Evolutionary conservation across 2,113 vertebrate species (phyloP), one percentile per base, ranked within the genome.

Genomic region (Sinosuthora webbiana): DNA sequence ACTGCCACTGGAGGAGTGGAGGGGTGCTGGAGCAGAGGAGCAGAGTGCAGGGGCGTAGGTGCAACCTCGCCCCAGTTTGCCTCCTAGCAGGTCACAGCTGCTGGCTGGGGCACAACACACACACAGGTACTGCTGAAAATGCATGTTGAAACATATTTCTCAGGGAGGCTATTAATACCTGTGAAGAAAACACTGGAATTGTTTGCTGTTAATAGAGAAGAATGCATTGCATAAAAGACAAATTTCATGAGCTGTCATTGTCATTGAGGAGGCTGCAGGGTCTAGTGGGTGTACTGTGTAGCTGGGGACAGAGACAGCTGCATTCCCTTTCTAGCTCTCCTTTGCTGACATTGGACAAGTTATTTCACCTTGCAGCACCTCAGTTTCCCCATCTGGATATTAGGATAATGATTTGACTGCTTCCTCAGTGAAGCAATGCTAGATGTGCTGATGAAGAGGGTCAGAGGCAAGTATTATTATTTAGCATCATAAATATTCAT

Each of bases 121-220:
- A 50, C 81, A 79, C 79, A 67, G 42, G 49, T 14, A 17, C 45
- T 73, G 71, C 71, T 69, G 80, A 74, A 96, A 96, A 86, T 74
- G 89, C 95, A 33, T 35, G 94, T 95, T 81, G 94, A 67, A 85
- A 90, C 93, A 33, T 94, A 96, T 98, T 98, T 98, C 90, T 95
- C 83, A 21, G 80, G 82, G 64, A 92, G 63, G 92, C 74, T 97
- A 31, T 93, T 92, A 87, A 86, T 74, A 87, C 93, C 79, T 83
- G 92, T 30, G 90, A 97, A 96, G 94, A 95, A 97, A 96, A 95
- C 67, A 90, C 87, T 83, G 55, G 10, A 63, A 85, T 83, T 89
- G 71, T 90, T 97, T 82, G 27, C 91, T 97, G 93, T 73, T 94
- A 69, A 73, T 79, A 87, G 78, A 69, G 94, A 76, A 96, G 94